Evolutionary conservation across 2,888 invertebrate species (phyloP).

Genomic region (Macrosiphum euphorbiae): DNA sequence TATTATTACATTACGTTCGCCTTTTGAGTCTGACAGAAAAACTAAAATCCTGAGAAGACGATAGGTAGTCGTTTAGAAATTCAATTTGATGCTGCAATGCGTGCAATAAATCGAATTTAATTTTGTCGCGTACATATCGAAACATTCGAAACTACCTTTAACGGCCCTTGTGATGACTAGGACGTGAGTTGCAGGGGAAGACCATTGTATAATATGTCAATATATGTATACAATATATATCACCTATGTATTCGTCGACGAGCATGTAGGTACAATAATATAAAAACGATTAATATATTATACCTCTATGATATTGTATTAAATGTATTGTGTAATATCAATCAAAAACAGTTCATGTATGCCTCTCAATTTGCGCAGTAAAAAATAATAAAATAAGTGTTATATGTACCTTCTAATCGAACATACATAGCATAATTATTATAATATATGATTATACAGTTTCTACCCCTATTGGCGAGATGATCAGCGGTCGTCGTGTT

Average conservation of each 20-base stretch:
- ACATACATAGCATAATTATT: not conserved
- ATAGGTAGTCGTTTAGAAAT: conserved; percentile 41
- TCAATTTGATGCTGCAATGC: conserved; percentile 46
- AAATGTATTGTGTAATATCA: too few relatives aligned
- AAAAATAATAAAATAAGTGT: not conserved
- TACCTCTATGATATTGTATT: not conserved
- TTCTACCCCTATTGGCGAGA: not conserved
- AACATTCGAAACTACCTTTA: not conserved
- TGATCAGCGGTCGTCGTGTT: not conserved
- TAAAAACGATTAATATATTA: too few relatives aligned
- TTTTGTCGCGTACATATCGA: conserved; percentile 19
- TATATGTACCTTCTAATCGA: not conserved
- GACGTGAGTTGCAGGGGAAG: not conserved
- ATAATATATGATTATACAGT: not conserved
- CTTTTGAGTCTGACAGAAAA: conserved; percentile 49
- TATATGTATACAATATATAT: not conserved
- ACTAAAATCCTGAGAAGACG: conserved; percentile 20
- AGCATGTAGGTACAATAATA: too few relatives aligned
- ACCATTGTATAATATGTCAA: not conserved
- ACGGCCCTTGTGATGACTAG: not conserved
- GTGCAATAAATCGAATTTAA: conserved; percentile 59
- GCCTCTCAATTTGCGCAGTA: not conserved
- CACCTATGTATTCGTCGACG: not conserved
- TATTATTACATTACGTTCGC: conserved; percentile 58
- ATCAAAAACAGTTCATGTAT: not conserved